Conservation (phyloP, 2,797 vertebrate species). For the Acanthis flammea region DNA sequence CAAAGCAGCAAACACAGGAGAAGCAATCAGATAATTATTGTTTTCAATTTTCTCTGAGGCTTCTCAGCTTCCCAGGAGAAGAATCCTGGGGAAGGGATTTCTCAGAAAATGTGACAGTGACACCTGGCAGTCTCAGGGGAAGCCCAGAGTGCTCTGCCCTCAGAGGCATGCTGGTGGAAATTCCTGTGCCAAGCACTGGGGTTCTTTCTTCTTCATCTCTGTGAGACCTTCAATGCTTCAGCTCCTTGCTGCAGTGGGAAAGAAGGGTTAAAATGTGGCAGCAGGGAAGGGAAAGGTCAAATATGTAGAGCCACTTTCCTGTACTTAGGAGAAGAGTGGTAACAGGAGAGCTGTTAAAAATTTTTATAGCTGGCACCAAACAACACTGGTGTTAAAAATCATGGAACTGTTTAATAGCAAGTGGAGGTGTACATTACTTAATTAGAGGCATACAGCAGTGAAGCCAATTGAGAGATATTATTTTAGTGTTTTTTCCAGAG, state of each 20-base stretch:
- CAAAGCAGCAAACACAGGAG: no score
- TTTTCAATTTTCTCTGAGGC: no score
- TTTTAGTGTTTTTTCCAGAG: slow-evolving; percentile 63
- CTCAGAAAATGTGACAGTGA: no score
- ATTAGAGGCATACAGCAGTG: slow-evolving; percentile 54
- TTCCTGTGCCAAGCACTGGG: neutral
- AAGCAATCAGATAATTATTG: no score
- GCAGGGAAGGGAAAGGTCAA: slow-evolving; percentile 35
- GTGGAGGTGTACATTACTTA: slow-evolving; percentile 62
- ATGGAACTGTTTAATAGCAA: slow-evolving; percentile 48
- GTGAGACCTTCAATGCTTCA: fast-evolving
- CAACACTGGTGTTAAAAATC: slow-evolving; percentile 57
- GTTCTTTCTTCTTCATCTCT: neutral
- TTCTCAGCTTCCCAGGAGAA: no score
- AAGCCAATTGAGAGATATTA: slow-evolving; percentile 55
- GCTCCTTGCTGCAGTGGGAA: neutral
- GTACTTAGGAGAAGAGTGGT: slow-evolving; percentile 58
- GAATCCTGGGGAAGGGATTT: no score
- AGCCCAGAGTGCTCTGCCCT: neutral
- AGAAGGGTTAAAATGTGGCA: slow-evolving; percentile 38
- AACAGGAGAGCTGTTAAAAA: slow-evolving; percentile 58
- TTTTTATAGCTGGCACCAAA: slow-evolving; percentile 62
- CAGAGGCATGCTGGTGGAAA: neutral
- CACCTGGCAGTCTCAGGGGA: neutral
- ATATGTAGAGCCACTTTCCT: slow-evolving; percentile 47